Evolutionary conservation across 2,113 vertebrate genomes (phyloP).

Genomic region (Oostethus manadensis): DNA sequence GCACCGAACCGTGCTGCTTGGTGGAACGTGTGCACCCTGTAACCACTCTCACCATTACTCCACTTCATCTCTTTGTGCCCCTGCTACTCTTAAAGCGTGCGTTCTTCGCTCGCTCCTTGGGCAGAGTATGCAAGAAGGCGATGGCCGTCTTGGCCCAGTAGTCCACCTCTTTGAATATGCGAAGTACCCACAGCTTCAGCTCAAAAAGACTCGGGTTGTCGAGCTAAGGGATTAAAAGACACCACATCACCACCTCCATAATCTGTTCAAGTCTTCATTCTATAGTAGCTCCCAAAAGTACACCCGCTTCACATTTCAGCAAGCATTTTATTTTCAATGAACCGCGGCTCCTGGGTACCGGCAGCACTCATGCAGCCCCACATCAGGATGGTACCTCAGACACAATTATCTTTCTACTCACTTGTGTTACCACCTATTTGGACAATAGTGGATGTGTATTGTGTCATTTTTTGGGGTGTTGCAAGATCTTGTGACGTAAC

Average conservation of each 20-base stretch:
- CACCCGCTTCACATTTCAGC: no score
- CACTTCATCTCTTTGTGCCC: constrained; percentile 13
- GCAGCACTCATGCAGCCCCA: no score
- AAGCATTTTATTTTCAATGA: no score
- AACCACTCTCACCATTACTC: constrained; percentile 3
- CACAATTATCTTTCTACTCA: no score
- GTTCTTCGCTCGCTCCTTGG: constrained; percentile 18
- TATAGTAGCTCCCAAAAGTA: neutral
- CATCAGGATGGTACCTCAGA: no score
- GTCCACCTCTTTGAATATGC: constrained; percentile 63
- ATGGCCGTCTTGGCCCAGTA: constrained; percentile 60
- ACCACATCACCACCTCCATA: neutral
- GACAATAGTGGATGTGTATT: no score
- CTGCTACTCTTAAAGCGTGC: neutral
- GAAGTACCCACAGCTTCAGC: constrained; percentile 67
- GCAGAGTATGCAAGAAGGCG: constrained; percentile 43
- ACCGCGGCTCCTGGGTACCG: no score
- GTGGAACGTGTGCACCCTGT: neutral
- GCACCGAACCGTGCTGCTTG: neutral
- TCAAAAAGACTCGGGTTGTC: constrained; percentile 43
- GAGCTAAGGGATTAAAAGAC: constrained; percentile 31
- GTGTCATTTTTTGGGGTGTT: no score
- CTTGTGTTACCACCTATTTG: no score
- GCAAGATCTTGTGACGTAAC: no score
- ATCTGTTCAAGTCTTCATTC: neutral